Evolutionary conservation across 2,113 vertebrate genomes (phyloP), one percentile per base, ranked within the genome.

Genomic region (Scophthalmus maximus): DNA sequence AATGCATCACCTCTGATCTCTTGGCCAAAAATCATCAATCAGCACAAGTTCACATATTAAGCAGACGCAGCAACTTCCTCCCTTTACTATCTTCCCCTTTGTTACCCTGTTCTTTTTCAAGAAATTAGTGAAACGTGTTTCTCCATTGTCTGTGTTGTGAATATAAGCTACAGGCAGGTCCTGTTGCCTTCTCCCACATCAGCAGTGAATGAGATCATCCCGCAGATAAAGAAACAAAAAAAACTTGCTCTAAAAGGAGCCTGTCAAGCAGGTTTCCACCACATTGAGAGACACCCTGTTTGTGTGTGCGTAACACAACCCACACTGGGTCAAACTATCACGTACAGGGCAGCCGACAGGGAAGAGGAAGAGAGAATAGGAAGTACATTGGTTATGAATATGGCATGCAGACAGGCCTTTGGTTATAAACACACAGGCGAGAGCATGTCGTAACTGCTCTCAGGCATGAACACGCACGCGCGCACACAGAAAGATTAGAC

Each of bases 191-290:
- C 26, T 27, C 62, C 66, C 75, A 73, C 68, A 81, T 75, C 73
- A 57, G 42, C 58, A 46, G 26, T 42, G 55, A 66, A 70, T 84
- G 73, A 80, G 87, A 84, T 84, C 71, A 57, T 52, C 62, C 50
- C 56, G 26, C 23, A 76, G 76, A 88, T 81, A 89, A 60, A 72
- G 51, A 84, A 68, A 82, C 68, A 86, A 89, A 90, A 86, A 84
- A 83, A 68, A 61, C 40, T 60, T 0, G 6, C 47, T 79, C 51
- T 51, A 60, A 75, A n/a, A 74, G 64, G 23, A 82, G 76, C 87
- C 87, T 72, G 89, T 89, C 88, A 51, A 81, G 62, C 92, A 87
- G 89, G 92, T 91, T 93, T 91, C 63, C 57, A 50, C 36, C 20
- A 30, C 67, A 77, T 67, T 76, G 47, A 87, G 25, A 62, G 53